Evolutionary conservation across 1,140 invertebrate genomes (phyloP), one percentile per base, ranked within the genome.

Genomic region (Diploscapter pachys): DNA sequence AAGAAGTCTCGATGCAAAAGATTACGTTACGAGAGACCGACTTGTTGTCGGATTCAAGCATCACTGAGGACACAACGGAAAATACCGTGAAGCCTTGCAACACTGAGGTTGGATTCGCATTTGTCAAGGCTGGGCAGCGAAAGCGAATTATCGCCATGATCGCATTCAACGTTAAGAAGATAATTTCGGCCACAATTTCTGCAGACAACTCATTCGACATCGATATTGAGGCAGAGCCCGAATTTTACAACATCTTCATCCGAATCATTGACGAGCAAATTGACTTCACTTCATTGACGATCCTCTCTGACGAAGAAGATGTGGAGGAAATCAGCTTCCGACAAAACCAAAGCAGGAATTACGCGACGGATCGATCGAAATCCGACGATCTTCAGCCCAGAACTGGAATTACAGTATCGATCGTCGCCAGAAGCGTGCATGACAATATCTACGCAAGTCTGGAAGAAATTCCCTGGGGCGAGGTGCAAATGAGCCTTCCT

Each of bases 401-500:
- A 55, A 73, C 71, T 62, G 76, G 76, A 50, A 76, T 78, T 4
- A 81, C 75, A 5, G 75, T 83, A 9, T 85, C 81, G 4, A 83
- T 83, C 48, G 81, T 81, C 67, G 82, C 82, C 5, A 78, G 78
- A 63, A 81, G 80, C 76, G 63, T 80, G 8, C 72, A 79, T 49
- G 82, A 83, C 71, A 72, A 71, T 57, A 77, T 83, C 3, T 73
- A 72, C 59, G 82, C 76, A 6, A 75, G 74, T 48, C 72, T 84
- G 8, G 82, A 84, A 70, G 83, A 84, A 68, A 80, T 84, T 31
- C 80, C 79, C n/a, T 84, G 83, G 79, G 80, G 79, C 59, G 81
- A 84, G 62, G 82, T 84, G 8, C 63, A 68, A n/a, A 61, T 83
- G 53, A 82, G 78, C 11, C 55, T 80, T 3, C 63, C 72, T 5